Conservation (phyloP, 2,888 invertebrate genomes). For the Tanytarsus gracilentus region DNA sequence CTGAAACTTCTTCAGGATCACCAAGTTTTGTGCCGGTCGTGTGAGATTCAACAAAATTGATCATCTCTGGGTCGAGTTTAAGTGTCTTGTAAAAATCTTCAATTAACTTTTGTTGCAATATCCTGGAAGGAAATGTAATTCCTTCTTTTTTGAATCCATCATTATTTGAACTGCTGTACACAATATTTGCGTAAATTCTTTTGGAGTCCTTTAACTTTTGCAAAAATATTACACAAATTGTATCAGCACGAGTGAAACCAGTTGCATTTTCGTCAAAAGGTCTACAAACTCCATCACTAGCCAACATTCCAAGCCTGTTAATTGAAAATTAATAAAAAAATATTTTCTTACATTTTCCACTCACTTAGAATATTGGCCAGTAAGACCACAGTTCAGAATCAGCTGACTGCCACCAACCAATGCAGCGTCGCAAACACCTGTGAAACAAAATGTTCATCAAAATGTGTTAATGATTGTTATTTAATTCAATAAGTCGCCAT, state of each 20-base stretch:
- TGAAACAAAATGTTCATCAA: no score
- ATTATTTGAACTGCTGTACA: constrained; percentile 51
- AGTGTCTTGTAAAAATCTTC: constrained; percentile 47
- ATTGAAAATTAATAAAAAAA: no score
- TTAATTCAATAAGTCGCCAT: no score
- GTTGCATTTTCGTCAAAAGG: constrained; percentile 38
- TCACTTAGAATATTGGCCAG: no score
- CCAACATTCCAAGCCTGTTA: constrained; percentile 35
- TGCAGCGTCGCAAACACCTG: constrained; percentile 9
- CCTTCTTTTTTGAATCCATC: constrained; percentile 45
- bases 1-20: background rate
- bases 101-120: constrained; percentile 38
- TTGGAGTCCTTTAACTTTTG: constrained; percentile 52
- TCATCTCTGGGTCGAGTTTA: constrained; percentile 42
- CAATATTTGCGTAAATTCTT: constrained; percentile 52
- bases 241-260: constrained; percentile 53
- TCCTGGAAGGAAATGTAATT: constrained; percentile 35
- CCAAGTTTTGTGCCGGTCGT: background rate
- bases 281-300: constrained; percentile 7
- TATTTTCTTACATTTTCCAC: no score
- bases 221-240: constrained; percentile 41
- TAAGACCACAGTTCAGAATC: no score
- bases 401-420: constrained; percentile 1
- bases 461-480: no score
- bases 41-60: background rate